Percentiles rank a stretch among this genome's conserved stretches.
Evolutionary conservation across 2,113 vertebrate species (phyloP).

Genomic region (Orycteropus afer): DNA sequence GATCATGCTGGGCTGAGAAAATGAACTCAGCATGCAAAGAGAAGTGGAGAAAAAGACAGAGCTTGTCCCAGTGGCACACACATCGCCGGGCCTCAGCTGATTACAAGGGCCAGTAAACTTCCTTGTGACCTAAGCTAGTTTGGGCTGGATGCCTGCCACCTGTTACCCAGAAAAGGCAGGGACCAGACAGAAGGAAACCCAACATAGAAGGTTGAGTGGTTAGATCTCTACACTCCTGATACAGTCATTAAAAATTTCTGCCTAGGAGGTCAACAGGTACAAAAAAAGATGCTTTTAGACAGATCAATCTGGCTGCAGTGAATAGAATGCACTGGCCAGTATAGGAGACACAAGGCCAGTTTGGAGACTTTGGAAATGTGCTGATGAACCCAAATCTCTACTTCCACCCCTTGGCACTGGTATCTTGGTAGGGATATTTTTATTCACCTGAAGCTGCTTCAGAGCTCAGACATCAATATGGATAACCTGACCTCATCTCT

Average conservation of each 20-base stretch:
- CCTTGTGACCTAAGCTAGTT: background rate
- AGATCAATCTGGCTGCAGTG: background rate
- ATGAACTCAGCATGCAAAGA: background rate
- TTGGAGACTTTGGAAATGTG: background rate
- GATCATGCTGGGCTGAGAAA: background rate
- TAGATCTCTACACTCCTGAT: background rate
- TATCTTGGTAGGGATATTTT: background rate
- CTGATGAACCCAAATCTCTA: background rate
- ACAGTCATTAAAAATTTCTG: background rate
- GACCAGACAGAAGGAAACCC: background rate
- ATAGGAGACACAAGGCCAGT: background rate
- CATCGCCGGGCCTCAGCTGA: background rate
- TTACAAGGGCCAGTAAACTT: background rate
- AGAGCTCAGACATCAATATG: background rate
- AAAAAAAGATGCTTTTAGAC: background rate
- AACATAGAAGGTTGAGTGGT: background rate
- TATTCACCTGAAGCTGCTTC: background rate
- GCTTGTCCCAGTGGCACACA: fast-evolving
- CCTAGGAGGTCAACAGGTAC: background rate
- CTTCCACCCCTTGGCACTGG: background rate
- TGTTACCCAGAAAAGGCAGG: background rate
- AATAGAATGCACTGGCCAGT: background rate
- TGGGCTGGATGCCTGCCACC: background rate
- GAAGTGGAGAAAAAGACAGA: background rate
- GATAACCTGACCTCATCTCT: background rate